Percentiles rank a stretch among this genome's conserved stretches.
Evolutionary conservation across 2,797 vertebrate genomes (phyloP).

Genomic region (Pogoniulus pusillus): DNA sequence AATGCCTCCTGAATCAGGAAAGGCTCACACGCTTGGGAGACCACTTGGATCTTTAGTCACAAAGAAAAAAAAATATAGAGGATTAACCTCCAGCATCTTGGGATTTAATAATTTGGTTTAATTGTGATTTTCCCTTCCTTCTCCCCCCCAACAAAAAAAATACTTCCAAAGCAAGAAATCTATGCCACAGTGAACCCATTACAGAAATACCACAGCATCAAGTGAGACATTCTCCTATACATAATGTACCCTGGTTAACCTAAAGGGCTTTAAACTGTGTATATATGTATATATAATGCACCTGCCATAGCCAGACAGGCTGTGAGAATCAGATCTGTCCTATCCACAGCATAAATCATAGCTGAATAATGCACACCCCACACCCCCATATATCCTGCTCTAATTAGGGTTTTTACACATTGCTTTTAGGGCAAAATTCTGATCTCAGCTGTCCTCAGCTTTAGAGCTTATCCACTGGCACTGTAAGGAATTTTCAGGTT

Average conservation of each 20-base stretch:
- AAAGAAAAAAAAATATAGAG: not conserved
- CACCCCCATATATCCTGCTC: constrained; percentile 19
- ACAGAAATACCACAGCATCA: not conserved
- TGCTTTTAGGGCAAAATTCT: not conserved
- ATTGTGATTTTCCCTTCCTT: not conserved
- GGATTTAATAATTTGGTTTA: not conserved
- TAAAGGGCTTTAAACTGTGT: not conserved
- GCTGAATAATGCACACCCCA: not conserved
- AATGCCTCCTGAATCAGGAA: not conserved
- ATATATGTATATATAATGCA: not conserved
- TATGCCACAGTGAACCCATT: not conserved
- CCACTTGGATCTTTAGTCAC: not conserved
- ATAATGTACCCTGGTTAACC: not conserved
- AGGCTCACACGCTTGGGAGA: not conserved
- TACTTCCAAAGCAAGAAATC: not conserved
- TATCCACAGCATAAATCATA: not conserved
- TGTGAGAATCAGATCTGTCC: not conserved
- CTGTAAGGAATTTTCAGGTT: not conserved
- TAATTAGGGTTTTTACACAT: not conserved
- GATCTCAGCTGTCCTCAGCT: not conserved
- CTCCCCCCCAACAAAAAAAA: not conserved
- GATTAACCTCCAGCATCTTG: not conserved
- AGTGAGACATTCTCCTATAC: not conserved
- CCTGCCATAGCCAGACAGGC: not conserved
- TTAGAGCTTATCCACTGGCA: not conserved